phyloP scores from a whole-genome alignment of 2,113 vertebrate species.

The Indri indri region DNA sequence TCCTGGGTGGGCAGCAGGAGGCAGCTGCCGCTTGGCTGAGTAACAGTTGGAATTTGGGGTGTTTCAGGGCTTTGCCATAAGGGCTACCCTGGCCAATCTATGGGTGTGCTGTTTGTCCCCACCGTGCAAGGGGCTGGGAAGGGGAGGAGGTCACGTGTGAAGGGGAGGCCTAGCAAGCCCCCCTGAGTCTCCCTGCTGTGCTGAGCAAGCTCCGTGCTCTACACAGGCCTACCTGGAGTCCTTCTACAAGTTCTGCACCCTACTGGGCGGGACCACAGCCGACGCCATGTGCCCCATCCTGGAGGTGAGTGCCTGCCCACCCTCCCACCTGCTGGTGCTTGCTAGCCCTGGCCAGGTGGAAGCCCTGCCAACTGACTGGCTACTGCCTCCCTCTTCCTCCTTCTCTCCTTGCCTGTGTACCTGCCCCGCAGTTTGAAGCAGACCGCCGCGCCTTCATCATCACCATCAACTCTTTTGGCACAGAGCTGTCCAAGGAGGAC shows the following conservation, averaged over 20 bases:
- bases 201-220: constrained; percentile 42
- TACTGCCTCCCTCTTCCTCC: background rate
- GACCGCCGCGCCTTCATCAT: constrained; percentile 98
- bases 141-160: background rate
- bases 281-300: constrained; percentile 98
- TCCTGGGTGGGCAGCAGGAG: background rate
- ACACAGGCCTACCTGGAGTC: constrained; percentile 95
- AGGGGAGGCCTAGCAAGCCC: background rate
- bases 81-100: background rate
- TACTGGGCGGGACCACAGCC: constrained; percentile 95
- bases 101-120: background rate
- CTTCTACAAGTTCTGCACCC: constrained; percentile 98
- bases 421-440: constrained; percentile 90
- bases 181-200: background rate
- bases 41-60: background rate
- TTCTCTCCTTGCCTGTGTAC: background rate
- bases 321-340: background rate
- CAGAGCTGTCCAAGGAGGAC: constrained; percentile 98
- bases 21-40: background rate
- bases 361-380: background rate
- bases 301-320: constrained; percentile 87
- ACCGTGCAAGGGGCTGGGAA: background rate
- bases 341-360: background rate
- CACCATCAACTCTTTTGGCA: constrained; percentile 99
- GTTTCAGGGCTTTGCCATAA: background rate